A percentile compares a stretch with the other conserved stretches of the same genome.
These are phyloP conservation scores for Hirtodrosophila alboralis DNA, from an alignment of 2,888 invertebrate genomes.

Conservation along the genomic window DNA sequence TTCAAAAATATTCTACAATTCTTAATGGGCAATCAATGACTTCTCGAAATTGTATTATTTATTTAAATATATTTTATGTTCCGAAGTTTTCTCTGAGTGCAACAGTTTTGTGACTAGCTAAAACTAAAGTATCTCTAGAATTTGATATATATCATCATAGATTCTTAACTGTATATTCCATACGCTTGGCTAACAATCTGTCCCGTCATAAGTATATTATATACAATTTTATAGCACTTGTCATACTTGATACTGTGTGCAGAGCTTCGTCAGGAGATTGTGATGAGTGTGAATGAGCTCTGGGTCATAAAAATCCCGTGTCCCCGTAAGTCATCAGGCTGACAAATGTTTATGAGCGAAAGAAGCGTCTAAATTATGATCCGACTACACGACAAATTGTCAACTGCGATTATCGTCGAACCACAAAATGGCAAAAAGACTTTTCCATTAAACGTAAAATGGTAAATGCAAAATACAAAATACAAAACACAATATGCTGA, in stretches of 20 bases:
- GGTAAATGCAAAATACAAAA: conserved; percentile 30
- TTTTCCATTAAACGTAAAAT: conserved; percentile 40
- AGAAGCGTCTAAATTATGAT: conserved; percentile 35
- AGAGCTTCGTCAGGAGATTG: conserved; percentile 2
- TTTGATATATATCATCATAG: not conserved
- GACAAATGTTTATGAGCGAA: conserved; percentile 40
- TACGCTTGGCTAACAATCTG: conserved; percentile 7
- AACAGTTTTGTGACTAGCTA: too few relatives aligned
- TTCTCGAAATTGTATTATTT: too few relatives aligned
- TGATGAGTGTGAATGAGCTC: conserved; percentile 6
- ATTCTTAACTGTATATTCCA: not conserved
- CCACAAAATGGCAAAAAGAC: conserved; percentile 2
- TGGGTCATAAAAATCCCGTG: conserved; percentile 28
- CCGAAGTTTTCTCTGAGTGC: too few relatives aligned
- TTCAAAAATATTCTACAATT: too few relatives aligned
- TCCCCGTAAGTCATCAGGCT: conserved; percentile 10
- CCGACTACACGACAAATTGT: conserved; percentile 56
- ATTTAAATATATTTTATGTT: too few relatives aligned
- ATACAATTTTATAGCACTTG: conserved; percentile 3
- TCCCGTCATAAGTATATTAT: too few relatives aligned
- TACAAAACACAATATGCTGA: conserved; percentile 43
- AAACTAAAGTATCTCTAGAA: too few relatives aligned
- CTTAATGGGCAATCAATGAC: too few relatives aligned
- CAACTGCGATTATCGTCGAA: conserved; percentile 52
- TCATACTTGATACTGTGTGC: conserved; percentile 3